A percentile compares a stretch with the other conserved stretches of the same genome.
These are phyloP conservation scores for Andrena praecox DNA, from an alignment of 2,888 invertebrate species.

Conservation along the genomic window DNA sequence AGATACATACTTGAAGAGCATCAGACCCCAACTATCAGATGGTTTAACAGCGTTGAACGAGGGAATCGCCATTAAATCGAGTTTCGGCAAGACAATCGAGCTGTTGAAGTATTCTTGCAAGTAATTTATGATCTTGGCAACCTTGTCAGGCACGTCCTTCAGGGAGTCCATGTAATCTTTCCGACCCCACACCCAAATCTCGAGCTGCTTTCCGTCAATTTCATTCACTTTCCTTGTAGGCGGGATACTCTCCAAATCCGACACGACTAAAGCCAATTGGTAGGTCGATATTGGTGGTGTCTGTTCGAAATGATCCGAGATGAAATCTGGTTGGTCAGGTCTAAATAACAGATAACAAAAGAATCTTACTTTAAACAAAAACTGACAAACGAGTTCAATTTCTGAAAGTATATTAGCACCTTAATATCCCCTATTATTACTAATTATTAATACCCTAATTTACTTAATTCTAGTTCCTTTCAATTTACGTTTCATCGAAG, in stretches of 20 bases:
- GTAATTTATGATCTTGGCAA: conserved; percentile 87
- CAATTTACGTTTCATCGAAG: too few species aligned
- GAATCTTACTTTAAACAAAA: not conserved
- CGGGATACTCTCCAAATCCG: conserved; percentile 87
- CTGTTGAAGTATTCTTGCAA: conserved; percentile 88
- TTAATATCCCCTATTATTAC: not conserved
- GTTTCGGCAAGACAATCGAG: conserved; percentile 88
- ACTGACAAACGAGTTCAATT: not conserved
- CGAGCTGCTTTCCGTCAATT: conserved; percentile 83
- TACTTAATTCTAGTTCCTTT: too few species aligned
- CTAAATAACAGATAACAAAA: conserved; percentile 78
- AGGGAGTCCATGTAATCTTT: conserved; percentile 88
- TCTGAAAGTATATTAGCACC: not conserved
- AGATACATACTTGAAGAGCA: conserved; percentile 90
- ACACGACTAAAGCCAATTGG: conserved; percentile 90
- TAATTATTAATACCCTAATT: too few species aligned
- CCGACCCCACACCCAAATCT: conserved; percentile 88
- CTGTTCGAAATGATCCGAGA: conserved; percentile 89
- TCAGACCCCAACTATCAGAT: conserved; percentile 92
- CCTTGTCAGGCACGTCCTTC: conserved; percentile 87
- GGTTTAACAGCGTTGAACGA: conserved; percentile 89
- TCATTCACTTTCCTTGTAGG: conserved; percentile 80
- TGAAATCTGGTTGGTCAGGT: conserved; percentile 85
- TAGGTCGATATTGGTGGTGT: conserved; percentile 92
- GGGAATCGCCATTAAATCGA: conserved; percentile 91